Base-by-base conservation (phyloP, 1,140 invertebrate genomes). In the Cephus cinctus region DNA sequence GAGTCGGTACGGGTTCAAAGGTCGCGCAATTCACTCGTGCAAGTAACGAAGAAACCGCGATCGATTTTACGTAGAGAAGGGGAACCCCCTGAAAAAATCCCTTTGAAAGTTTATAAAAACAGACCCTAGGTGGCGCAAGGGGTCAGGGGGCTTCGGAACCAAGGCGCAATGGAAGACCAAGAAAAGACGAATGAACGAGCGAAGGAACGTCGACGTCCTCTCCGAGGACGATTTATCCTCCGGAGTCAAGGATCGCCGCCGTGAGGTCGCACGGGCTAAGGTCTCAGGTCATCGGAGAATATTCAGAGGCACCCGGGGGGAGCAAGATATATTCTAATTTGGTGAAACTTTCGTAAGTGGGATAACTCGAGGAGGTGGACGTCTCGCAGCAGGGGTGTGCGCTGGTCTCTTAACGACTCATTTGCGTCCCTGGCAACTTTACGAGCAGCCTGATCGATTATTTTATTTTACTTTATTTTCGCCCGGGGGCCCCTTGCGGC, bases 1-100 rank as follows among this genome's bases (percentile, higher is more conserved):
- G 56, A 65, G 57, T 48, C 60, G 61, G 54, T 59, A 52, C 52
- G 36, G 44, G 69, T 65, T 68, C 62, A 57, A 40, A 58, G 68
- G 61, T 63, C 64, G 63, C 43, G 46, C 43, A 67, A 69, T 68
- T 69, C 64, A 64, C 59, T 57, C 38, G 53, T 58, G 42, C 52
- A 11, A 35, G 18, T 35, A n/a, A n/a, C n/a, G n/a, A n/a, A 47
- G 46, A 44, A 43, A 51, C 54, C 50, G 22, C 45, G 54, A 53
- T 54, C 44, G 54, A 52, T 52, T 63, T 58, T 54, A 41, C 58
- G 49, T 40, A 38, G 25, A 6, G 25, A 27, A 8, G 6, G 25
- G n/a, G 6, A 8, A 8, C 25, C 25, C 25, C 25, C 6, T 6
- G 6, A 27, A 27, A 27, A n/a, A n/a, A n/a, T n/a, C n/a, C n/a